Percentiles rank a stretch among this genome's conserved stretches.
Evolutionary conservation across 2,888 invertebrate species (phyloP).

Genomic region (Rhagonycha fulva): DNA sequence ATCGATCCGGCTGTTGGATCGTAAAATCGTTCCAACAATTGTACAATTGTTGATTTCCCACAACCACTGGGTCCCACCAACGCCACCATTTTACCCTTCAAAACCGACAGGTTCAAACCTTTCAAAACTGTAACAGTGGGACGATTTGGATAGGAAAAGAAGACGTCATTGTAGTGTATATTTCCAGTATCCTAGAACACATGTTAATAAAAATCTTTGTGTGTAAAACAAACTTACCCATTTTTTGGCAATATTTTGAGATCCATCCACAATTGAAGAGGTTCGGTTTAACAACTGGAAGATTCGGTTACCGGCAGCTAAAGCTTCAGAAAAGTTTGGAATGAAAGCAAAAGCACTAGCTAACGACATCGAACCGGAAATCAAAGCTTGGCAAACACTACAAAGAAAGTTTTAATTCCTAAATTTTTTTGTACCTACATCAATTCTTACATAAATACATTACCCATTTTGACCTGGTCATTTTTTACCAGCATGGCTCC

Average conservation of each 20-base stretch:
- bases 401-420: too few relatives aligned
- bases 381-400: conserved; percentile 73
- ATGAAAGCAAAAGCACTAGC: conserved; percentile 58
- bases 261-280: conserved; percentile 60
- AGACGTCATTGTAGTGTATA: conserved; percentile 70
- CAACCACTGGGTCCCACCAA: conserved; percentile 71
- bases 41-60: conserved; percentile 80
- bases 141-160: conserved; percentile 79
- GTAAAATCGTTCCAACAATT: neutral
- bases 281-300: conserved; percentile 64
- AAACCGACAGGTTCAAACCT: conserved; percentile 43
- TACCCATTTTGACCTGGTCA: conserved; percentile 60
- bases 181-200: conserved; percentile 60
- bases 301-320: conserved; percentile 71
- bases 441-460: conserved; percentile 69
- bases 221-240: conserved; percentile 46
- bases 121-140: conserved; percentile 71
- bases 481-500: conserved; percentile 70
- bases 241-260: conserved; percentile 29
- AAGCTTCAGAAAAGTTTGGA: conserved; percentile 67
- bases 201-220: neutral
- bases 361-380: conserved; percentile 72
- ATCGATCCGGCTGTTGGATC: conserved; percentile 49
- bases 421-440: too few relatives aligned
- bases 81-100: neutral